Evolutionary conservation across 2,797 vertebrate species (phyloP), one percentile per base, ranked within the genome.

Genomic region (Dermochelys coriacea): DNA sequence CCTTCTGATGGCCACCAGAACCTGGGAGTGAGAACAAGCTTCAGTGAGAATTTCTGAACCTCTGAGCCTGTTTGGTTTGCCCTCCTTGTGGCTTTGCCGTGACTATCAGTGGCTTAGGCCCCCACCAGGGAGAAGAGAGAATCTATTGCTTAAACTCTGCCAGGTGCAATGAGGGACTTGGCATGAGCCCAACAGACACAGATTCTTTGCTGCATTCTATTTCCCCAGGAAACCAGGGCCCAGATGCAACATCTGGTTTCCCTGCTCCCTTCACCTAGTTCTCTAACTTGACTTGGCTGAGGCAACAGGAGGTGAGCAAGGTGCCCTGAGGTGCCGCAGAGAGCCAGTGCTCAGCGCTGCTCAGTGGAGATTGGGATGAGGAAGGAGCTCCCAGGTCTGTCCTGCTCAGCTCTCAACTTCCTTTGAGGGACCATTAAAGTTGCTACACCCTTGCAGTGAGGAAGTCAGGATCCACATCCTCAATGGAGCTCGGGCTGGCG

Each of bases 261-360:
- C 18, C 34, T 41, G 21, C 12, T 82, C 45, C 47, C n/a, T 51
- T 74, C 59, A 12, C 0, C 64, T 37, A 7, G 18, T 41, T 71
- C 37, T 71, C 0, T 27, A 6, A 2, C 6, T 34, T 14, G 23
- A 21, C 18, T 10, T 23, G 23, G 37, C 0, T 10, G 6, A 18
- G 7, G n/a, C 1, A 31, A 37, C 21, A 45, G 23, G 41, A 86
- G 41, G 5, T 1, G 41, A 34, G 12, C 0, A 12, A 5, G 1
- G 3, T 23, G n/a, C 2, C 54, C 54, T 10, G 0, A 2, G 8
- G 18, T 11, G 12, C 1, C 23, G 29, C 64, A 12, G 37, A 10
- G n/a, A 75, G 29, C 7, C 80, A 31, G 45, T 15, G 10, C 15
- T 49, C 15, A 45, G 8, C 64, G 79, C 31, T 15, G 15, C 25